phyloP scores from a whole-genome alignment of 2,113 vertebrate species.

The Poecile atricapillus region DNA sequence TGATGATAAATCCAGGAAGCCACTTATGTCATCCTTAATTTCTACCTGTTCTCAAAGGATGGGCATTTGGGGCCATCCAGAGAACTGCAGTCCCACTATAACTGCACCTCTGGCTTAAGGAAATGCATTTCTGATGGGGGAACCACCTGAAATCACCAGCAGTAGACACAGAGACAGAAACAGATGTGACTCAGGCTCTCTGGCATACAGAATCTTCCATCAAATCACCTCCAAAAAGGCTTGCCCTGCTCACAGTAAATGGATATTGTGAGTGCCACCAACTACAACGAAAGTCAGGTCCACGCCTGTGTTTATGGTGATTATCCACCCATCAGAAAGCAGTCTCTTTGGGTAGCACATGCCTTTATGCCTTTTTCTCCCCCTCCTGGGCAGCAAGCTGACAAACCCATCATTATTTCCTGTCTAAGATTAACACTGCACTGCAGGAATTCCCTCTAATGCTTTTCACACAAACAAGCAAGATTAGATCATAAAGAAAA shows the following conservation, averaged over 20 bases:
- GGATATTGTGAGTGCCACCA: background rate
- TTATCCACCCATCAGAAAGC: background rate
- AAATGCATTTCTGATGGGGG: background rate
- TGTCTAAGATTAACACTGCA: background rate
- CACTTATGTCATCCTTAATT: background rate
- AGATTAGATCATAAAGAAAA: background rate
- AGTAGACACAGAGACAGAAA: background rate
- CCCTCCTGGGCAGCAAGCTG: background rate
- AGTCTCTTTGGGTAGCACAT: background rate
- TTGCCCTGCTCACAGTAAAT: background rate
- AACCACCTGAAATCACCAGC: background rate
- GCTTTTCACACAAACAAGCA: background rate
- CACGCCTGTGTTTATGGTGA: background rate
- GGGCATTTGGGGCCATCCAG: background rate
- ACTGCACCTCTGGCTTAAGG: background rate
- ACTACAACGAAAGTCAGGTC: background rate
- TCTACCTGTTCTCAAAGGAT: background rate
- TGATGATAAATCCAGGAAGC: background rate
- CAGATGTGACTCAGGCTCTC: background rate
- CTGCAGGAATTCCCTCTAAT: slow-evolving; percentile 5
- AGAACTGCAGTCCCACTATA: background rate
- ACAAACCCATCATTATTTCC: slow-evolving; percentile 5
- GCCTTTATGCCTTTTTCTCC: background rate
- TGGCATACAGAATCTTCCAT: background rate
- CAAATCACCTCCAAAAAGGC: background rate